These are phyloP conservation scores for Drosophila colorata DNA, from an alignment of 2,888 invertebrate species.

Conservation along the genomic window DNA sequence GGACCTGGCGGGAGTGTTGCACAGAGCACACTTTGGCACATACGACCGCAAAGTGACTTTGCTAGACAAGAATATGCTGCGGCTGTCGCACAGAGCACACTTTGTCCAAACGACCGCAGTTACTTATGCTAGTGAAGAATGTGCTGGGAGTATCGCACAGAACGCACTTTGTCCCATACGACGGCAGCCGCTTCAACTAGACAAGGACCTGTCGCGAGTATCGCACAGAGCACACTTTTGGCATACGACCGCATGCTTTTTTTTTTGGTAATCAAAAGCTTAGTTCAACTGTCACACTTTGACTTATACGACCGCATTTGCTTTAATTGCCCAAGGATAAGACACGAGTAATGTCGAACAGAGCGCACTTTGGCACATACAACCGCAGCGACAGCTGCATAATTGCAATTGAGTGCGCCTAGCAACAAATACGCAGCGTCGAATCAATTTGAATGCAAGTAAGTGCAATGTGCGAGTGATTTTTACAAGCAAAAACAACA, in stretches of 20 bases:
- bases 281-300: not conserved
- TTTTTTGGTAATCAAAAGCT: not conserved
- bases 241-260: not conserved
- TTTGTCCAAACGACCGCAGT: not conserved
- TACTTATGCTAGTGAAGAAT: not conserved
- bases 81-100: not conserved
- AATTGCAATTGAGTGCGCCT: conserved; percentile 59
- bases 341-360: not conserved
- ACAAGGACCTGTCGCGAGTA: not conserved
- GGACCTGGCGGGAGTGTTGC: no score
- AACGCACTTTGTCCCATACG: not conserved
- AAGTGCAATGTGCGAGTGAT: conserved; percentile 39
- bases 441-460: conserved; percentile 30
- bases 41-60: not conserved
- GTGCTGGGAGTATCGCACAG: not conserved
- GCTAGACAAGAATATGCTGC: no score
- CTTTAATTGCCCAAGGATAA: not conserved
- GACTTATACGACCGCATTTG: not conserved
- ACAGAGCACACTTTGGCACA: conserved; percentile 16
- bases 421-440: conserved; percentile 53
- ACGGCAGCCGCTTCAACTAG: not conserved
- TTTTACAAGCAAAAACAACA: conserved; percentile 6
- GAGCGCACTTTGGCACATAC: conserved; percentile 4
- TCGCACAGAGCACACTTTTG: not conserved
- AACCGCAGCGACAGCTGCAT: conserved; percentile 34